A percentile compares a stretch with the other conserved stretches of the same genome.
phyloP scores from a whole-genome alignment of 2,113 vertebrate species.

The Platysteira castanea region DNA sequence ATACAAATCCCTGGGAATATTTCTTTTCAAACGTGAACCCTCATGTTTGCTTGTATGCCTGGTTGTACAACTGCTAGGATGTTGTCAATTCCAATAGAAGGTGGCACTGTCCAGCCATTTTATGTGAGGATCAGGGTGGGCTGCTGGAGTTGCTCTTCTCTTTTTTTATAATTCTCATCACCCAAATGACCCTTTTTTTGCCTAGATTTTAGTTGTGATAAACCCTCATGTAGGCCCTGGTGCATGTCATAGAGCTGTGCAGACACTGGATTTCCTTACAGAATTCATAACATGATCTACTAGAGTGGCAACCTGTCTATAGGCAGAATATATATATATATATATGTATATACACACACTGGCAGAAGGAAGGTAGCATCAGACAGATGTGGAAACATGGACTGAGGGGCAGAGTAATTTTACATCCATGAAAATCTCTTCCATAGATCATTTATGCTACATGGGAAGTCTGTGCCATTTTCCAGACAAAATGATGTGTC shows the following conservation, averaged over 20 bases:
- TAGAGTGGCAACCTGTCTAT: not conserved
- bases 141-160: not conserved
- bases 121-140: not conserved
- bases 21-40: not conserved
- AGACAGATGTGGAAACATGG: not conserved
- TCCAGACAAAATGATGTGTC: not conserved
- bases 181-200: not conserved
- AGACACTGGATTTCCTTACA: not conserved
- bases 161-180: not conserved
- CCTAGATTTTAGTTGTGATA: not conserved
- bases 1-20: not conserved
- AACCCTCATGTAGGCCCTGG: not conserved
- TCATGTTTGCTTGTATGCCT: not conserved
- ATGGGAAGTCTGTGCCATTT: not conserved
- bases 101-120: not conserved
- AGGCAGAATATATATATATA: not conserved
- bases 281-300: not conserved
- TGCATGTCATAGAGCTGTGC: not conserved
- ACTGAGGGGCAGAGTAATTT: not conserved
- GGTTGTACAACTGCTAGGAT: not conserved
- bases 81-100: not conserved
- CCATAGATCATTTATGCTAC: not conserved
- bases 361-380: not conserved
- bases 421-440: not conserved
- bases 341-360: accelerated